phyloP scores from a whole-genome alignment of 1,140 invertebrate species.

The Sesamia nonagrioides region DNA sequence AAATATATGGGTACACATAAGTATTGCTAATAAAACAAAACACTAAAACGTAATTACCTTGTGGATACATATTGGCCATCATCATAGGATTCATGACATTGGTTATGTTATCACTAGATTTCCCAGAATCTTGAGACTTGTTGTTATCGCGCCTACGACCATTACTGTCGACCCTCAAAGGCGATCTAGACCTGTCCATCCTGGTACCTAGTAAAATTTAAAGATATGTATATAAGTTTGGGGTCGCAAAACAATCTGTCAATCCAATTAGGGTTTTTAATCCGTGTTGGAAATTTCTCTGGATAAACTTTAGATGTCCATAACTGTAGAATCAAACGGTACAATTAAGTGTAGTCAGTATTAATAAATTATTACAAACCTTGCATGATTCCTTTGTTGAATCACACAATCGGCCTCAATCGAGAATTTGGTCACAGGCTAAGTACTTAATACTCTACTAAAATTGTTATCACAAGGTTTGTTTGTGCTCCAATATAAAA shows the following conservation, averaged over 20 bases:
- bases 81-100: conserved; percentile 80
- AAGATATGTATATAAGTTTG: too few species aligned
- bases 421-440: too few species aligned
- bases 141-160: conserved; percentile 67
- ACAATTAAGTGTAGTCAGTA: too few species aligned
- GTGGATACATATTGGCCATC: conserved; percentile 77
- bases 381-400: background rate
- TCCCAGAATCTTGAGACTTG: conserved; percentile 59
- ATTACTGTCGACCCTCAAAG: conserved; percentile 62
- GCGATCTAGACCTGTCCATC: conserved; percentile 77
- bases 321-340: too few species aligned
- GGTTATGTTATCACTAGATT: conserved; percentile 57
- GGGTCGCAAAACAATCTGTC: too few species aligned
- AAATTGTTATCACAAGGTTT: too few species aligned
- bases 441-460: too few species aligned
- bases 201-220: conserved; percentile 59
- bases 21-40: conserved; percentile 12
- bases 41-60: conserved; percentile 63
- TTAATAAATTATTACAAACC: background rate
- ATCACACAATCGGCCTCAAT: background rate
- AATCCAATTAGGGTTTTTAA: too few species aligned
- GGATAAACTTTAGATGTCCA: too few species aligned
- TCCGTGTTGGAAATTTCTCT: too few species aligned
- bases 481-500: too few species aligned
- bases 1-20: background rate